Evolutionary conservation across 2,888 invertebrate species (phyloP), one percentile per base, ranked within the genome.

Genomic region (Drosophila mayaguana): DNA sequence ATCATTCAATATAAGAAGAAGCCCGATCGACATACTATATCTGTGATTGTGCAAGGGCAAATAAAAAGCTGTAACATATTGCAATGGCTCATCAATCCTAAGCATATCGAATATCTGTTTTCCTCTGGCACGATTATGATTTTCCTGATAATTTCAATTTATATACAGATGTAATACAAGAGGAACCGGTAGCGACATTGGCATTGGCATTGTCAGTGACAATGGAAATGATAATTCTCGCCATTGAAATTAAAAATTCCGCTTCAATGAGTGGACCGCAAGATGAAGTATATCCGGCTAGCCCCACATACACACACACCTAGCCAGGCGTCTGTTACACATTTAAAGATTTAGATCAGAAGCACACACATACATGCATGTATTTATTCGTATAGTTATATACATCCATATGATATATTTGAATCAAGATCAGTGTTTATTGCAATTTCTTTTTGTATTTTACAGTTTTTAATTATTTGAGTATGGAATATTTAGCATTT

Each of bases 251-350:
- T 88, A 86, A 86, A 84, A 86, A 82, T 82, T 76, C 68, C 80
- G 78, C 78, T 80, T 78, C 78, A 83, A 84, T 83, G 74, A 75
- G 80, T 67, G 60, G 75, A 70, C 61, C 71, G 73, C 78, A 78
- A 86, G 87, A 86, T 88, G 86, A 88, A 88, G 82, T 78, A 75
- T 80, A 86, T 86, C 86, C 86, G 86, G 88, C 84, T 78, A 61
- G 67, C 61, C 50, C 63, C 50, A 3, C 40, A 28, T 54, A 25
- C 25, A 43, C 43, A 42, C 18, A 20, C 20, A 53, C 3, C 78
- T 50, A 78, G 43, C 55, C 34, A 54, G 45, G 55, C 70, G 60
- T 63, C 55, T 56, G 45, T 34, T 43, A 56, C 43, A 76, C 63
- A 69, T 45, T 75, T 48, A 36, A 40, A 62, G 55, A 72, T 77